Evolutionary conservation across 2,888 invertebrate species (phyloP).

Genomic region (Maniola hyperantus): DNA sequence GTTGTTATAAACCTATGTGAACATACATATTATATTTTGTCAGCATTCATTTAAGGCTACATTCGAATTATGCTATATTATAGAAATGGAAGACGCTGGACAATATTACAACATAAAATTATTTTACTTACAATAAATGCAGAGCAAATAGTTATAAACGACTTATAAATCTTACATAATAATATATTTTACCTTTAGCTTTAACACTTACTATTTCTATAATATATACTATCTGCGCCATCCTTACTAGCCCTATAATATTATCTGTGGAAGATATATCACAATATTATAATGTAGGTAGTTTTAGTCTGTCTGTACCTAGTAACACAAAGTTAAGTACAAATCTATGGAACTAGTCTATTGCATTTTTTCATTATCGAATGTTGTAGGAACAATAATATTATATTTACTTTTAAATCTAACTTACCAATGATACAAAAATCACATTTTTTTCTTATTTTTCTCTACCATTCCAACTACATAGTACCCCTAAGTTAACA

Average conservation of each 20-base stretch:
- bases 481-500: conserved; percentile 75
- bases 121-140: conserved; percentile 36
- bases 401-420: conserved; percentile 57
- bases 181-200: conserved; percentile 29
- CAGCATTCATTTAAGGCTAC: no score
- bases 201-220: conserved; percentile 38
- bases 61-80: conserved; percentile 23
- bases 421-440: conserved; percentile 57
- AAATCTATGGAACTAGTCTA: conserved; percentile 66
- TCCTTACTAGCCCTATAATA: conserved; percentile 56
- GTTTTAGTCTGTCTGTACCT: conserved; percentile 48
- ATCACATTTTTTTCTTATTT: conserved; percentile 68
- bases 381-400: conserved; percentile 74
- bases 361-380: conserved; percentile 61
- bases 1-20: conserved; percentile 16
- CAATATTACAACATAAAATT: conserved; percentile 35
- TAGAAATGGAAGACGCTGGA: conserved; percentile 48
- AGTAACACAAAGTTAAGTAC: conserved; percentile 69
- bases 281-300: conserved; percentile 60
- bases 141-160: conserved; percentile 36
- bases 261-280: conserved; percentile 70
- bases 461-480: conserved; percentile 58
- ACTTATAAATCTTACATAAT: conserved; percentile 38
- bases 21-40: conserved; percentile 20
- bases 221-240: conserved; percentile 48